Percentiles rank a stretch among this genome's conserved stretches.
These are phyloP conservation scores for Ceyx melanurus DNA, from an alignment of 2,113 vertebrate species.

Conservation along the genomic window DNA sequence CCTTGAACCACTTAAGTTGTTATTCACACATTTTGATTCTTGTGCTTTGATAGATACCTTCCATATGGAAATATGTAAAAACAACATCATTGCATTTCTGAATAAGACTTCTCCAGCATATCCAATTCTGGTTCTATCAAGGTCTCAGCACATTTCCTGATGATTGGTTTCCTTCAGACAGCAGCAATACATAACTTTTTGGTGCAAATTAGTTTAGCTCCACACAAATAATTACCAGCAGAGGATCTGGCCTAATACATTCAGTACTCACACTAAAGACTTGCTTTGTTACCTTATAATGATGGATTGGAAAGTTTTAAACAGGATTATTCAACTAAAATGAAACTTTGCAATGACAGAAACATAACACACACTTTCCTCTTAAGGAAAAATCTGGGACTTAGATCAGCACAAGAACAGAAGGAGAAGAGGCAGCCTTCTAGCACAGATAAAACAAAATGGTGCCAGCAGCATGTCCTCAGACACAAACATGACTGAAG, in stretches of 20 bases:
- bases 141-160: background rate
- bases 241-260: conserved; percentile 5
- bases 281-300: background rate
- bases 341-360: conserved; percentile 16
- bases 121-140: background rate
- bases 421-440: conserved; percentile 65
- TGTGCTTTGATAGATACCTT: background rate
- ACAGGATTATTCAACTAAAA: conserved; percentile 41
- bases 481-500: conserved; percentile 51
- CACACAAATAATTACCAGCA: conserved; percentile 8
- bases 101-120: background rate
- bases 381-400: conserved; percentile 44
- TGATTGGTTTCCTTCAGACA: background rate
- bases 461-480: conserved; percentile 61
- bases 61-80: background rate
- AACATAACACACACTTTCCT: conserved; percentile 2
- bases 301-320: conserved; percentile 4
- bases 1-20: background rate
- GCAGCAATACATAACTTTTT: background rate
- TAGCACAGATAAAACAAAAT: conserved; percentile 54
- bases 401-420: conserved; percentile 47
- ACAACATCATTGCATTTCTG: background rate
- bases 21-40: background rate
- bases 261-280: background rate
- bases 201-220: conserved; percentile 11